Percentiles rank a stretch among this genome's conserved stretches.
Conservation (phyloP, 2,113 vertebrate species). For the Salvelinus sp. region DNA sequence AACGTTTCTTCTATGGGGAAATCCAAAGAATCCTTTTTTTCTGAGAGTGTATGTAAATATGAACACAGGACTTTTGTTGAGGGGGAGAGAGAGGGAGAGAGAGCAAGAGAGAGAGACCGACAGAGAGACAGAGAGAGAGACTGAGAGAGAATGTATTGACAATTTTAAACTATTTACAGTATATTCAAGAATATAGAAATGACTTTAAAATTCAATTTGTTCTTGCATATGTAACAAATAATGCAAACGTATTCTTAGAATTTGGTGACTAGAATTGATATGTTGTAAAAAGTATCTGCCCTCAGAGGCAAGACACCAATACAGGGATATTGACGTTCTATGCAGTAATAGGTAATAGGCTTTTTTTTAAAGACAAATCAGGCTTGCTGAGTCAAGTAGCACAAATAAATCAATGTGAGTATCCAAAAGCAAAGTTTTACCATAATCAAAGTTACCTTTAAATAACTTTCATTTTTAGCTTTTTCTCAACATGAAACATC, state of each 20-base stretch:
- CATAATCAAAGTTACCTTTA: not conserved
- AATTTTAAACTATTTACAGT: not conserved
- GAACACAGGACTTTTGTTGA: too few relatives aligned
- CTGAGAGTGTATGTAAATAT: too few relatives aligned
- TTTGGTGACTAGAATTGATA: too few relatives aligned
- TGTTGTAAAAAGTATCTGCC: not conserved
- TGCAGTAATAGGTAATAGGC: conserved; percentile 4
- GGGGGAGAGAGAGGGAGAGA: too few relatives aligned
- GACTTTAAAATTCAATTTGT: not conserved
- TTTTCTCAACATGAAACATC: too few relatives aligned
- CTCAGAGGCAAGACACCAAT: not conserved
- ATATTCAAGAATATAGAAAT: not conserved
- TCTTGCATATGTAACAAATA: not conserved
- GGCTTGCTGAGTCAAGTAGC: not conserved
- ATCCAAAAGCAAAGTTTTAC: not conserved
- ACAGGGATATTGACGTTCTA: conserved; percentile 12
- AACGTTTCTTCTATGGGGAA: too few relatives aligned
- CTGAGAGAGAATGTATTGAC: too few relatives aligned
- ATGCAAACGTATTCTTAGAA: not conserved
- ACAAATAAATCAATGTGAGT: not conserved
- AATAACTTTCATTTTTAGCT: not conserved
- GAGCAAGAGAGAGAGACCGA: too few relatives aligned
- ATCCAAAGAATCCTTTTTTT: too few relatives aligned
- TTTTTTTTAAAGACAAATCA: conserved; percentile 10
- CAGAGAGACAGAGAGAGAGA: too few relatives aligned